Evolutionary conservation across 2,797 vertebrate species (phyloP).

Genomic region (Chiropotes sagulatus): DNA sequence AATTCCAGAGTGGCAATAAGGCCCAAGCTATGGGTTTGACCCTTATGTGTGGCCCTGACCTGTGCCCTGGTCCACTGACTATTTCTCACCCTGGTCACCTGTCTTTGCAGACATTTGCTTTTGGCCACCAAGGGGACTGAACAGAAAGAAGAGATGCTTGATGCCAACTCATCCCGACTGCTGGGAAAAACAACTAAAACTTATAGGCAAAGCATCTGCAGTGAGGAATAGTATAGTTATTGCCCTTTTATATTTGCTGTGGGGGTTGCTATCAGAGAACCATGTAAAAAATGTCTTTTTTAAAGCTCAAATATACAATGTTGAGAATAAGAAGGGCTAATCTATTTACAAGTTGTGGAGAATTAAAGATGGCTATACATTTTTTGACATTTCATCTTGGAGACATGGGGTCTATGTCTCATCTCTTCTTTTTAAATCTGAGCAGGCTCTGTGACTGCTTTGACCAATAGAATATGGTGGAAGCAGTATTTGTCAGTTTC

Average conservation of each 20-base stretch:
- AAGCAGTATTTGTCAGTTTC: neutral
- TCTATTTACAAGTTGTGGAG: neutral
- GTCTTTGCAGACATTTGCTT: neutral
- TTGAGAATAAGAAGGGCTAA: constrained; percentile 45
- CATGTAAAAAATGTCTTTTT: neutral
- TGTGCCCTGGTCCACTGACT: neutral
- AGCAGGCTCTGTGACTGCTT: neutral
- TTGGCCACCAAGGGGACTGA: neutral
- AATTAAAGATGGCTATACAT: neutral
- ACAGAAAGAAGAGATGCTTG: neutral
- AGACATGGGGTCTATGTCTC: neutral
- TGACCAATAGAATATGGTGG: neutral
- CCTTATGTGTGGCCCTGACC: neutral
- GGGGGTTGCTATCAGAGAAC: neutral
- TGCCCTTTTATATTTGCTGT: constrained; percentile 1
- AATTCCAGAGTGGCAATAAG: neutral
- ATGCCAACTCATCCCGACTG: neutral
- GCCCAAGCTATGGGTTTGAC: constrained; percentile 1
- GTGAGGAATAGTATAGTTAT: neutral
- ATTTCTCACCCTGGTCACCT: neutral
- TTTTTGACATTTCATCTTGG: neutral
- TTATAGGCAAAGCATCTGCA: neutral
- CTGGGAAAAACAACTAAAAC: neutral
- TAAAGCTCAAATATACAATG: constrained; percentile 28
- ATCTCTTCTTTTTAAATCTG: neutral